These are phyloP conservation scores for Chrysogorgia sp. DNA, from an alignment of 92 coral and sea anemone genomes.

Conservation along the genomic window DNA sequence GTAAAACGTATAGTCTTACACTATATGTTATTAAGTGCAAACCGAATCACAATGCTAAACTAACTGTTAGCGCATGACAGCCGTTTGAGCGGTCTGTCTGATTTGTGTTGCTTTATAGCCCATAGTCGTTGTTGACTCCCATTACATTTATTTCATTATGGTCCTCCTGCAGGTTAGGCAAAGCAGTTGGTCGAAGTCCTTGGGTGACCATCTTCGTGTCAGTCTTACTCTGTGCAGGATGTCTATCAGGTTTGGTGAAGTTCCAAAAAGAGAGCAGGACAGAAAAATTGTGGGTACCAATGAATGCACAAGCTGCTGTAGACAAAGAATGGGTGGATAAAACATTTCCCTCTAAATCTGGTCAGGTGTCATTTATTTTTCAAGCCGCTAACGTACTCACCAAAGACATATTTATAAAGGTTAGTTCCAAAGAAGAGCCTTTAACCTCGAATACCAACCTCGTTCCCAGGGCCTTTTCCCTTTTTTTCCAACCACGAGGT, in stretches of 20 bases:
- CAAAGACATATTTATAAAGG: constrained; percentile 53
- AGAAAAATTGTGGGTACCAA: constrained; percentile 87
- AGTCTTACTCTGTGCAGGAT: constrained; percentile 63
- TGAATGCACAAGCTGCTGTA: constrained; percentile 63
- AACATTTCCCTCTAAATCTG: constrained; percentile 70
- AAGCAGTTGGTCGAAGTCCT: constrained; percentile 79
- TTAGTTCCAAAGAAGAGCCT: too few species aligned
- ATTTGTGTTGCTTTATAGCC: too few species aligned
- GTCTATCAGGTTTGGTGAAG: constrained; percentile 69
- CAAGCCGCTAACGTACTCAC: constrained; percentile 67
- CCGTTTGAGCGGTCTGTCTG: too few species aligned
- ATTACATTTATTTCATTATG: too few species aligned
- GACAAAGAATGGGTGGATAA: constrained; percentile 79
- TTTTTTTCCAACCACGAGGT: too few species aligned
- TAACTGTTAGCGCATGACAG: too few species aligned
- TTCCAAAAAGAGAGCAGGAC: constrained; percentile 77
- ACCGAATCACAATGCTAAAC: too few species aligned
- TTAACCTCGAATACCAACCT: too few species aligned
- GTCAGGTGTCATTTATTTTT: constrained; percentile 52
- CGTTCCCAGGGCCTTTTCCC: too few species aligned
- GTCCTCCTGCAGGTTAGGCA: constrained; percentile 89
- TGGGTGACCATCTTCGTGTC: constrained; percentile 75
- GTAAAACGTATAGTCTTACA: too few species aligned
- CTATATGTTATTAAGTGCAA: too few species aligned
- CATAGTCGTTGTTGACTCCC: too few species aligned